Evolutionary conservation across 2,113 vertebrate species (phyloP).

Genomic region (Zapornia atra): DNA sequence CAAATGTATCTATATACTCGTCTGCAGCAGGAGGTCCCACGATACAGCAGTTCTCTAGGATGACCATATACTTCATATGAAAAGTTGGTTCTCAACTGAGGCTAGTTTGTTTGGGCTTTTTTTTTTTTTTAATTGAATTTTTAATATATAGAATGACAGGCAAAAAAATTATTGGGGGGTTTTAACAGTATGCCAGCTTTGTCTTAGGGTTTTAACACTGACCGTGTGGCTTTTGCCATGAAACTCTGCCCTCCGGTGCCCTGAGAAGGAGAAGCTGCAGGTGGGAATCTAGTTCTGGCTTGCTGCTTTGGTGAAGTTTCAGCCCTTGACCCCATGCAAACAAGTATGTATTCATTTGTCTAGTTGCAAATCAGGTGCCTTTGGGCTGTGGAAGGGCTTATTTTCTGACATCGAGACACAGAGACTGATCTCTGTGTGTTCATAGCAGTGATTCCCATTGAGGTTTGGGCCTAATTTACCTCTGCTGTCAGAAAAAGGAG

Average conservation of each 20-base stretch:
- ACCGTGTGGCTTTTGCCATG: constrained; percentile 45
- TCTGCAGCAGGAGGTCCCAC: constrained; percentile 74
- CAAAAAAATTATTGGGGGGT: not conserved
- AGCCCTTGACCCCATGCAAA: constrained; percentile 39
- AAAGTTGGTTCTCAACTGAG: constrained; percentile 60
- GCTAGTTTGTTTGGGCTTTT: not conserved
- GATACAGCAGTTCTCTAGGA: constrained; percentile 51
- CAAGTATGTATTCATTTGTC: constrained; percentile 33
- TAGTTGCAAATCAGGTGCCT: constrained; percentile 53
- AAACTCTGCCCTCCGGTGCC: constrained; percentile 53
- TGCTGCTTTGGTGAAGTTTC: constrained; percentile 18
- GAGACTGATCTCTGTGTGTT: constrained; percentile 48
- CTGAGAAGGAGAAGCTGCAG: constrained; percentile 38
- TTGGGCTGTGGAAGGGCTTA: constrained; percentile 56
- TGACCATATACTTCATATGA: constrained; percentile 35
- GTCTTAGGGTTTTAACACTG: not conserved
- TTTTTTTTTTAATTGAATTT: constrained; percentile 4
- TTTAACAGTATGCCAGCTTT: constrained; percentile 32
- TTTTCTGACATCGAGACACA: constrained; percentile 33
- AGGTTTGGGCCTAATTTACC: constrained; percentile 5
- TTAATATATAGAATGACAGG: constrained; percentile 37
- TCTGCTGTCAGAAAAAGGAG: constrained; percentile 58
- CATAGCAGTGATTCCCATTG: constrained; percentile 25
- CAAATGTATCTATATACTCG: constrained; percentile 42
- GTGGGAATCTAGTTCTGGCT: constrained; percentile 36